Base-by-base conservation (phyloP, 1,140 invertebrate genomes). In the Drosophila tristis region DNA sequence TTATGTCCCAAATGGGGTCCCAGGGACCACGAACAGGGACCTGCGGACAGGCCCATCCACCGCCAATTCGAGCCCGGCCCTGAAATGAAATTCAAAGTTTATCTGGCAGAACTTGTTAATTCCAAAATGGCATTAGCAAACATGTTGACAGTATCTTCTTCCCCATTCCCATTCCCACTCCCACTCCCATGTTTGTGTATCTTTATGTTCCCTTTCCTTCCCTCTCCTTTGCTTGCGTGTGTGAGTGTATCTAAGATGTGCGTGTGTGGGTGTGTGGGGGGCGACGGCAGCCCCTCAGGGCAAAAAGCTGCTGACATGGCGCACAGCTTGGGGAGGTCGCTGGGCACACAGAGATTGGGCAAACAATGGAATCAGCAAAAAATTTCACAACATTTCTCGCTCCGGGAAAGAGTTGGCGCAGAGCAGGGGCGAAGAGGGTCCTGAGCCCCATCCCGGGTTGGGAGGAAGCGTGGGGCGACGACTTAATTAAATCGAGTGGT, bases 341-440 rank as follows among this genome's bases (percentile, higher is more conserved):
- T 84, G 56, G 35, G 76, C 79, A 73, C 80, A 84, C 79, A 78
- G 62, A 82, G 84, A 84, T 87, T 87, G 89, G 72, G 57, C 56
- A 89, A 89, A 89, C 84, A 87, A 89, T 80, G 76, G 85, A 79
- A 71, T 89, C 84, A 89, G 84, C 84, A 89, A 80, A 89, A 89
- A 89, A 86, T 66, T 43, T 49, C 23, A 43, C 62, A 59, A 67
- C 60, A 60, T 48, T 47, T 55, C 55, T 49, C 45, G 26, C 4
- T 29, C 50, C 50, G 23, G 31, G 45, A 23, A 74, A 42, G 68
- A 56, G 60, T 45, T 77, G 31, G 35, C 39, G 15, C 42, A 48
- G 59, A 47, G 39, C 15, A 23, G n/a, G 8, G 23, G 15, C 39
- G 39, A 43, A 42, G 31, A 11, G 39, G 16, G 31, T 25, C 35